Base-by-base conservation (phyloP, 2,888 invertebrate genomes). In the Stenodema calcarata region DNA sequence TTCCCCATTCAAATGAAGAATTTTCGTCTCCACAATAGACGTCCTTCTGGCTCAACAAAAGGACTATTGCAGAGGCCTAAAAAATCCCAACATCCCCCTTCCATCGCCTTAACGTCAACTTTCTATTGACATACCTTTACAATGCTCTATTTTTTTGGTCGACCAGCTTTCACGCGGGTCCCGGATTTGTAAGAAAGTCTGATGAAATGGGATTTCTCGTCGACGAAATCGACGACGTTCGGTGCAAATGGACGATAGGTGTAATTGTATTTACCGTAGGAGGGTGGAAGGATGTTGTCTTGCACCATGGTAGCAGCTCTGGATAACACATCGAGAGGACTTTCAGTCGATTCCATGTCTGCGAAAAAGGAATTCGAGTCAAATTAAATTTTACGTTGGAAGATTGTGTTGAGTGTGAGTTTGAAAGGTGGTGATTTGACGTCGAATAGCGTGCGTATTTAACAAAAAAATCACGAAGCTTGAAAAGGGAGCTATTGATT, bases 251-350 rank as follows among this genome's bases (percentile, higher is more conserved):
- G 16, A 35, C 9, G 35, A n/a, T n/a, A 6, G 11, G 54, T 16
- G 35, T 28, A 35, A 73, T 41, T 73, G 30, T 78, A 69, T 42
- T 92, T 91, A 94, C 94, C 94, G 90, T 93, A 90, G 76, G 90
- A 90, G 62, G 91, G 89, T n/a, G 91, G 90, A 86, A 91, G 91
- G 89, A 94, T 95, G 89, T 95, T 95, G 86, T 90, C 89, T 91
- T 96, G 96, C 89, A 97, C 95, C 96, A 97, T 96, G 28, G 96
- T 96, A 28, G 97, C 97, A 88, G 96, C 97, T 90, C 96, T 94
- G 89, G 96, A 96, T 89, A 97, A 93, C 89, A 97, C 96, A 91
- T 97, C 96, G 91, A 97, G 92, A 88, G 97, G 95, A 87, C 96
- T 95, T 93, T 97, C 97, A 35, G 88, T 87, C 54, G 88, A 88